Evolutionary conservation across 2,113 vertebrate genomes (phyloP).

Genomic region (Paratilapia polleni): DNA sequence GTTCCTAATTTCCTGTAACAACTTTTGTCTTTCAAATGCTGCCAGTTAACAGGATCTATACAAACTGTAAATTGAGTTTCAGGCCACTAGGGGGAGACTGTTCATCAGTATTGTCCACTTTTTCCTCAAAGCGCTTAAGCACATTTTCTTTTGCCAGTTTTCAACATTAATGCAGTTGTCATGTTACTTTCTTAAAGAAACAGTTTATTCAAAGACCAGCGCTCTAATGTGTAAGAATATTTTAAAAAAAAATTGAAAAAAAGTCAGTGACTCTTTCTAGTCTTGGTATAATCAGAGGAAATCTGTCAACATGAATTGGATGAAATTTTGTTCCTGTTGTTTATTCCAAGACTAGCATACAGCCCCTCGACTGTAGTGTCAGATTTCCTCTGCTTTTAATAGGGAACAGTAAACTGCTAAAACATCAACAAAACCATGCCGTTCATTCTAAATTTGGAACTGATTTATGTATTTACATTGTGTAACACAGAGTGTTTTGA

Average conservation of each 20-base stretch:
- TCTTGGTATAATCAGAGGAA: background rate
- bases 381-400: background rate
- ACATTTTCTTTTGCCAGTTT: background rate
- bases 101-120: conserved; percentile 12
- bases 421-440: background rate
- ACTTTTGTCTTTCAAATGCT: background rate
- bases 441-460: background rate
- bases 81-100: conserved; percentile 67
- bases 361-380: background rate
- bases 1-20: conserved; percentile 16
- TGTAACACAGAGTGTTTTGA: background rate
- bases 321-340: background rate
- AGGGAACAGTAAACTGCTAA: background rate
- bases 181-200: background rate
- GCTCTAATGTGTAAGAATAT: background rate
- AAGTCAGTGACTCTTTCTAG: background rate
- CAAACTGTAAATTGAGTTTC: background rate
- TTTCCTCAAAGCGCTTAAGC: background rate
- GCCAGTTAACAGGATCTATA: background rate
- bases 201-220: background rate
- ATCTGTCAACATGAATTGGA: background rate
- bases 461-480: background rate
- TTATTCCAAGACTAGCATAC: background rate
- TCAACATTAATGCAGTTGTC: background rate
- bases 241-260: no score